Base-by-base conservation (phyloP, 1,140 invertebrate genomes). In the Drosophila kepulauana region DNA sequence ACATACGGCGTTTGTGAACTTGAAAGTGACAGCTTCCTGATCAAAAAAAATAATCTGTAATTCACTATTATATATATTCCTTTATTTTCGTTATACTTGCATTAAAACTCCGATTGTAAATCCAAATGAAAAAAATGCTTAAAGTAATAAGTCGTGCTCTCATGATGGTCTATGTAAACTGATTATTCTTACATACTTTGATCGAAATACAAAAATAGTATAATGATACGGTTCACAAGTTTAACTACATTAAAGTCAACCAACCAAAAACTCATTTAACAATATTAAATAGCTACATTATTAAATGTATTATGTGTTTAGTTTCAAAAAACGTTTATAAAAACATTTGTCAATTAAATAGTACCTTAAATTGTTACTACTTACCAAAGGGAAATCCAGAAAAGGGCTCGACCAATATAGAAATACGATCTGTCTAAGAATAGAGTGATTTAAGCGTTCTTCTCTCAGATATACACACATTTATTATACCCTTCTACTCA, bases 1-100 rank as follows among this genome's bases (percentile, higher is more conserved):
- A 35, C 63, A 73, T 10, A 61, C 16, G 0, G 16, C 63, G 61
- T 67, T 67, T n/a, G 63, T 67, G 1, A 73, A 54, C 16, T 61
- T 67, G 8, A 67, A 15, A 4, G 2, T 10, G 3, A 56, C 25
- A 3, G 35, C 35, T 4, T 66, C 35, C 69, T 71, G 45, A n/a
- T 11, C 2, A 6, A 2, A 2, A n/a, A 25, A 43, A 43, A 4
- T 6, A 5, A n/a, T 13, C 11, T 13, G 5, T 11, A 28, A 5
- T 43, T 43, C n/a, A 43, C 41, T 4, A 7, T 13, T 3, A n/a
- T 13, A 13, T 25, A 3, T 4, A 25, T 25, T 25, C n/a, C 13
- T 11, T 15, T n/a, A 43, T 13, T 43, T n/a, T 15, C 2, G 10
- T 1, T 7, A 6, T 43, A 43, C 16, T 59, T 46, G 46, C 57